These are phyloP conservation scores for Catharus minimus DNA, from an alignment of 2,113 vertebrate genomes.

Conservation along the genomic window DNA sequence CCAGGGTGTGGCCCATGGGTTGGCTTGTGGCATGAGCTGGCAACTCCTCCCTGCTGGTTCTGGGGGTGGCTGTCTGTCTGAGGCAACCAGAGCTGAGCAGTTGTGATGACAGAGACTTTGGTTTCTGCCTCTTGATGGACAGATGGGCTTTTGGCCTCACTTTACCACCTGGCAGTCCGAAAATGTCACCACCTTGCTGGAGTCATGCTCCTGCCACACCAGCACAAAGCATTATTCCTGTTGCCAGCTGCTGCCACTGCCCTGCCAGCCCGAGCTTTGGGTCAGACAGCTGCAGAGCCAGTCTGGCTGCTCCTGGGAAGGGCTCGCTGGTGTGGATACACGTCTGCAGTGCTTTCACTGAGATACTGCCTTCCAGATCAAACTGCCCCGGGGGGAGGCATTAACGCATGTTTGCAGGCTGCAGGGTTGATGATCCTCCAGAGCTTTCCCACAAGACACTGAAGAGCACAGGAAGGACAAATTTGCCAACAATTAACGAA, in stretches of 20 bases:
- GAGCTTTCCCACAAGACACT: not conserved
- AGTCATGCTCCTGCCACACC: fast-evolving
- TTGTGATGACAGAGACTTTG: not conserved
- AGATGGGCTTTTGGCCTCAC: not conserved
- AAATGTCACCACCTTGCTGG: not conserved
- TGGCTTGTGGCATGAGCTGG: not conserved
- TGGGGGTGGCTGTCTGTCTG: fast-evolving
- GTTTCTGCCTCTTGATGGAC: not conserved
- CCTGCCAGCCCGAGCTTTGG: not conserved
- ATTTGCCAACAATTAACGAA: not conserved
- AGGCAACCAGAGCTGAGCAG: not conserved
- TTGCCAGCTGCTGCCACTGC: not conserved
- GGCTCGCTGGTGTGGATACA: fast-evolving
- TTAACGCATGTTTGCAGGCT: not conserved
- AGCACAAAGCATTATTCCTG: not conserved
- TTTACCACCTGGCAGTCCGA: not conserved
- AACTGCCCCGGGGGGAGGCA: not conserved
- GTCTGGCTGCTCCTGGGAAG: not conserved
- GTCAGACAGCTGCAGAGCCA: not conserved
- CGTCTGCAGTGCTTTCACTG: not conserved
- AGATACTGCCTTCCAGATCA: not conserved
- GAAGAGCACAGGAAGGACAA: not conserved
- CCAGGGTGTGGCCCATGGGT: not conserved
- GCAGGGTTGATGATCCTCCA: not conserved
- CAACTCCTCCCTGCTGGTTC: not conserved